Base-by-base conservation (phyloP, 2,888 invertebrate species). In the Drosophila melanocephala region DNA sequence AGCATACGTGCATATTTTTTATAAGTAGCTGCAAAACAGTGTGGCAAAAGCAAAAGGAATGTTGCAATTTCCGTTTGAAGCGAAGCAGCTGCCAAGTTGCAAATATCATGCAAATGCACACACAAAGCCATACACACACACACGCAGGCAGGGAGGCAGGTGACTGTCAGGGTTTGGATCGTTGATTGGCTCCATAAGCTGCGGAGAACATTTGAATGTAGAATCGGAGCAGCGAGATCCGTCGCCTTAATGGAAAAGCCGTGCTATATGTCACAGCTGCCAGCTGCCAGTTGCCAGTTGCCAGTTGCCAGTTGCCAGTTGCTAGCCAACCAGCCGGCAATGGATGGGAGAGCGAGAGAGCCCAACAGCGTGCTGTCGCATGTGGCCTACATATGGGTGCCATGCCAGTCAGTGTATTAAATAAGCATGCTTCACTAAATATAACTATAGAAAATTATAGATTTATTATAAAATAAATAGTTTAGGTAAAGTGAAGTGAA, bases 41-140 rank as follows among this genome's bases (percentile, higher is more conserved):
- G 73, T 44, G 59, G 65, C 61, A 58, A 51, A 47, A 59, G 66
- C 63, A 47, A 51, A 70, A 72, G 67, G 62, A 78, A 84, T 89
- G 84, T 87, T 68, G 89, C 79, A 87, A 85, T 85, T 87, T 85
- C 84, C 84, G 83, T 75, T 76, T 61, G 68, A 73, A 87, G 79
- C 70, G 65, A n/a, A 28, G 62, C 70, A 78, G 64, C 69, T 85
- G 83, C 52, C 81, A 77, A 61, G 80, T 69, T 59, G 87, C 77
- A 84, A 88, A 70, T 86, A 81, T 72, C 80, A 83, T 69, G 68
- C 72, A 63, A 70, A 71, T 56, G 39, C 44, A 37, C 52, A 55
- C 51, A 47, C 37, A 59, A 19, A 9, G 19, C 19, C 62, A 33
- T 39, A 37, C 52, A 55, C 44, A 37, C 52, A 51, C 32, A 37